phyloP scores from a whole-genome alignment of 2,888 invertebrate genomes.

The Protophormia terraenovae region DNA sequence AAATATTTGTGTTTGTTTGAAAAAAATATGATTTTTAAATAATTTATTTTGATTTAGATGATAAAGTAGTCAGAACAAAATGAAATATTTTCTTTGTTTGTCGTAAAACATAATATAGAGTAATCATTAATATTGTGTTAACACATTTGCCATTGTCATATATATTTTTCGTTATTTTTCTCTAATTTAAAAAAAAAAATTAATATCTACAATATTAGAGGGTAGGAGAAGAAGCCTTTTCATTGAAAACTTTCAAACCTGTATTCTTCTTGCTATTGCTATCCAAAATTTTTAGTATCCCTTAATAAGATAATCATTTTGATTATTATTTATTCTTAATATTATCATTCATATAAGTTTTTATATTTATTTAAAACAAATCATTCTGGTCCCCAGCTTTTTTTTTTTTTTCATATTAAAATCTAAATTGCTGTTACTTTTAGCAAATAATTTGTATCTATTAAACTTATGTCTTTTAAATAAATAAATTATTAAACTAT shows the following conservation, averaged over 20 bases:
- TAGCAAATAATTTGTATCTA: too few relatives aligned
- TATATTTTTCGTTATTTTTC: too few relatives aligned
- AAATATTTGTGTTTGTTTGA: not conserved
- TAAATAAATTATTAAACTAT: not conserved
- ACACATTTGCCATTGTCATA: conserved; percentile 14
- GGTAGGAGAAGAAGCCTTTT: too few relatives aligned
- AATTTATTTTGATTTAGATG: not conserved
- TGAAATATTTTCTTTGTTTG: not conserved
- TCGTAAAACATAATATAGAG: not conserved
- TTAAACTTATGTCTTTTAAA: not conserved
- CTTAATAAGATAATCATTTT: too few relatives aligned
- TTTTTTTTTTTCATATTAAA: too few relatives aligned
- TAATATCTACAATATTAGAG: too few relatives aligned
- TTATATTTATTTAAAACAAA: not conserved
- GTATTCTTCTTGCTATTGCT: too few relatives aligned
- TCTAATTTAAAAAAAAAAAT: too few relatives aligned
- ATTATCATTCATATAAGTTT: not conserved
- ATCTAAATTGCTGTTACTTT: too few relatives aligned
- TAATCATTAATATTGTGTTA: conserved; percentile 37
- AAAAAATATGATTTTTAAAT: not conserved
- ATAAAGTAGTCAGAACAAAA: too few relatives aligned
- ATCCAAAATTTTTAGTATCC: too few relatives aligned
- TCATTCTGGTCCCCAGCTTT: not conserved
- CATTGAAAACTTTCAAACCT: too few relatives aligned
- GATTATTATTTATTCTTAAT: not conserved